Percentiles rank a stretch among this genome's conserved stretches.
phyloP scores from a whole-genome alignment of 2,888 invertebrate species.

The Phortica okadai region DNA sequence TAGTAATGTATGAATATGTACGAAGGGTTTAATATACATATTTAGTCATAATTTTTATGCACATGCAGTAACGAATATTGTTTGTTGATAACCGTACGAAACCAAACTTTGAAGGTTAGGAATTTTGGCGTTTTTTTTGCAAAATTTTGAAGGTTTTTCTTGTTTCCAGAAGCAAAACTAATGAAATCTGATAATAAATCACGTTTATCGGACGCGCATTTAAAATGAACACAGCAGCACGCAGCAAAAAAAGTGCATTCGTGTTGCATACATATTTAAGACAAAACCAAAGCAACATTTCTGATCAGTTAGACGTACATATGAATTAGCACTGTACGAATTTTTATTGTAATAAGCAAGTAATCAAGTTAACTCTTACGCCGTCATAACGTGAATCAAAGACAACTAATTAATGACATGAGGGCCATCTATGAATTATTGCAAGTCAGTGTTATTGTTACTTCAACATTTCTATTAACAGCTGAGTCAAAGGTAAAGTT shows the following conservation, averaged over 20 bases:
- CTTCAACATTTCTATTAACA: not conserved
- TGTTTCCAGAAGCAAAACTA: conserved; percentile 9
- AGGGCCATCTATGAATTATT: not conserved
- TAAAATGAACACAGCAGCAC: conserved; percentile 16
- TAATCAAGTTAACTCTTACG: too few relatives aligned
- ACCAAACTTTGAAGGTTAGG: not conserved
- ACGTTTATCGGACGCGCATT: conserved; percentile 39
- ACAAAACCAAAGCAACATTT: conserved; percentile 32
- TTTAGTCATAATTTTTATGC: not conserved
- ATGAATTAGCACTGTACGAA: conserved; percentile 43
- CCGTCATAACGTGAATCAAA: too few relatives aligned
- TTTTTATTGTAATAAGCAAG: not conserved
- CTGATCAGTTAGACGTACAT: conserved; percentile 47
- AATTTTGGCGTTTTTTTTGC: not conserved
- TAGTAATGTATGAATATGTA: too few relatives aligned
- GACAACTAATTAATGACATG: too few relatives aligned
- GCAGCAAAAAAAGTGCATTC: not conserved
- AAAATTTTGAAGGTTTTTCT: not conserved
- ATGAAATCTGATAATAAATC: conserved; percentile 32
- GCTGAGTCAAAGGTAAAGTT: not conserved
- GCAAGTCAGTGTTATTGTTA: not conserved
- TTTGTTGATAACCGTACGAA: not conserved
- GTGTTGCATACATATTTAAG: conserved; percentile 46
- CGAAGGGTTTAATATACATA: not conserved
- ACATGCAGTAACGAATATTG: not conserved